Evolutionary conservation across 1,140 invertebrate genomes (phyloP), one percentile per base, ranked within the genome.

Genomic region (Drosophila novamexicana): DNA sequence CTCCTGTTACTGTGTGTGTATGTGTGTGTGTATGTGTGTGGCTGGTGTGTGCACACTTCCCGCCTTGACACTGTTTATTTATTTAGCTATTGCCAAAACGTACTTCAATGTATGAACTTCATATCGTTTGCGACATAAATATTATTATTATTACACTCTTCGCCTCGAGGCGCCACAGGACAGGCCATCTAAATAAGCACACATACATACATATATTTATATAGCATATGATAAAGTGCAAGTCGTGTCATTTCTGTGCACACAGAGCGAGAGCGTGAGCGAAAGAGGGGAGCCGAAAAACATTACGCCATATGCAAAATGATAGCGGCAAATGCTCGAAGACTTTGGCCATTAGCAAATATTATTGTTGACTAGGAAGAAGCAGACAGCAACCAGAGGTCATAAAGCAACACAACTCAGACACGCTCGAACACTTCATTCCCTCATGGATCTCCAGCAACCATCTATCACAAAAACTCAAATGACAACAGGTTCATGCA

Each of bases 61-160:
- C 65, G 61, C 10, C 56, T 57, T 67, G 82, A 44, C 70, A 54
- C 59, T 86, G 82, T 77, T 86, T 86, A 86, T 86, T 88, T 86
- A 86, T 86, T 83, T 76, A 86, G 79, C 62, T 73, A 56, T 65
- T 79, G 79, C 61, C 77, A 62, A 81, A 86, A 77, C 70, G 73
- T 77, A 84, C 81, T 76, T 45, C 63, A 61, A 52, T 77, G 72
- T 57, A 79, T 63, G 67, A 82, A 82, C 57, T 83, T 86, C 79
- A 83, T 86, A 86, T 88, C 83, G 74, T 77, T 86, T 77, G 54
- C 76, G 79, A 83, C 86, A 86, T 86, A 86, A 86, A 86, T 86
- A 86, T 86, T 86, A 86, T 86, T 86, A 88, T 89, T 86, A 86
- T 86, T 88, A 77, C 84, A 61, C 65, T 57, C 64, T 50, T 47